Evolutionary conservation across 2,888 invertebrate species (phyloP).

Genomic region (Lasioglossum leucozonium): DNA sequence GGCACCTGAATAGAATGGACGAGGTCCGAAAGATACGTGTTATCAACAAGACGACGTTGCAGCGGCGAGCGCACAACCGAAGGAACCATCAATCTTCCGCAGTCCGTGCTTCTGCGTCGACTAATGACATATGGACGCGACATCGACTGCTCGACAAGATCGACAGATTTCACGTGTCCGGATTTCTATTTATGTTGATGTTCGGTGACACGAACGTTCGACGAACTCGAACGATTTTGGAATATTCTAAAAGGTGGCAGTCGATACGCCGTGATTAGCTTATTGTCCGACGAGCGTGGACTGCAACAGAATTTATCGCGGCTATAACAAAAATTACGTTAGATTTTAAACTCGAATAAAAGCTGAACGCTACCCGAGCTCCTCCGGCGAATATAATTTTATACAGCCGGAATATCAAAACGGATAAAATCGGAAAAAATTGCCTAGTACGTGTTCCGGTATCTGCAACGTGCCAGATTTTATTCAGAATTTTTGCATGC

Average conservation of each 20-base stretch:
- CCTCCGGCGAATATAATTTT: not conserved
- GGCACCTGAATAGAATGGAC: not conserved
- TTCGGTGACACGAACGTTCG: not conserved
- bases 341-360: not conserved
- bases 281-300: too few relatives aligned
- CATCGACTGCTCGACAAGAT: not conserved
- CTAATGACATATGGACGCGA: not conserved
- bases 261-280: too few relatives aligned
- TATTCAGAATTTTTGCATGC: conserved; percentile 1
- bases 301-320: too few relatives aligned
- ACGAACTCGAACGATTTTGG: not conserved
- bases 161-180: not conserved
- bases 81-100: conserved; percentile 3
- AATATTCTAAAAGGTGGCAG: not conserved
- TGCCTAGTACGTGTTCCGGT: not conserved
- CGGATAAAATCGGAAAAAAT: not conserved
- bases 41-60: not conserved
- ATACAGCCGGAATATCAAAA: not conserved
- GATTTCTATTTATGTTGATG: not conserved
- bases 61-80: not conserved
- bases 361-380: not conserved
- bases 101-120: not conserved
- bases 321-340: not conserved
- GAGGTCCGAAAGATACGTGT: not conserved
- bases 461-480: conserved; percentile 4